phyloP scores from a whole-genome alignment of 2,888 invertebrate genomes.

The Limnephilus marmoratus region DNA sequence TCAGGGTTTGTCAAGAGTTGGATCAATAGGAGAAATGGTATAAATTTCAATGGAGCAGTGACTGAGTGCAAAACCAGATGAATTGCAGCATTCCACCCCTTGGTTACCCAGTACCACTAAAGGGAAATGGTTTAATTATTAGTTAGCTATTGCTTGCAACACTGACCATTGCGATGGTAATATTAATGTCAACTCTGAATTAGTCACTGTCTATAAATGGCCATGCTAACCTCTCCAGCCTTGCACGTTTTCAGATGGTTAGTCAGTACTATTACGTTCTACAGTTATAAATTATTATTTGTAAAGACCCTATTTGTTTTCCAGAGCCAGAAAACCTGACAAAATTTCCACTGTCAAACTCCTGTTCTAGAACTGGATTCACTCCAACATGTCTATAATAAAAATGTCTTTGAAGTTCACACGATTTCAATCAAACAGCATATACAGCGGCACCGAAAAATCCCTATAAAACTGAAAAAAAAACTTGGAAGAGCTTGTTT shows the following conservation, averaged over 20 bases:
- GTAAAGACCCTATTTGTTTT: background rate
- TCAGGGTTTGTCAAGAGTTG: too few species aligned
- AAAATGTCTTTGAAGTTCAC: conserved; percentile 6
- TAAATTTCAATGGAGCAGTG: too few species aligned
- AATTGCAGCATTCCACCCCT: background rate
- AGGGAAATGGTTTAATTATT: background rate
- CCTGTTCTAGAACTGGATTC: background rate
- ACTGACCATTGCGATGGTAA: background rate
- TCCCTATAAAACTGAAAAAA: background rate
- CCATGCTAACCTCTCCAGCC: background rate
- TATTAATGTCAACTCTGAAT: background rate
- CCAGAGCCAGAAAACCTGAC: background rate
- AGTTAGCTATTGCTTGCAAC: background rate
- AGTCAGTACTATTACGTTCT: background rate
- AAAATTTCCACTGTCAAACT: background rate
- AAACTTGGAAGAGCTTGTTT: conserved; percentile 43
- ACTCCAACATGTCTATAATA: background rate
- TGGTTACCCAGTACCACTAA: too few species aligned
- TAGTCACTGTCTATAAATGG: background rate
- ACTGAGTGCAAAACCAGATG: too few species aligned
- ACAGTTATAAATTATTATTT: background rate
- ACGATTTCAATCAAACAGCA: conserved; percentile 41
- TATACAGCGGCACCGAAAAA: conserved; percentile 18
- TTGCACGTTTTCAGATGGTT: background rate
- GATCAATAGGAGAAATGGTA: too few species aligned